Evolutionary conservation across 2,113 vertebrate genomes (phyloP).

Genomic region (Neopipo cinnamomea): DNA sequence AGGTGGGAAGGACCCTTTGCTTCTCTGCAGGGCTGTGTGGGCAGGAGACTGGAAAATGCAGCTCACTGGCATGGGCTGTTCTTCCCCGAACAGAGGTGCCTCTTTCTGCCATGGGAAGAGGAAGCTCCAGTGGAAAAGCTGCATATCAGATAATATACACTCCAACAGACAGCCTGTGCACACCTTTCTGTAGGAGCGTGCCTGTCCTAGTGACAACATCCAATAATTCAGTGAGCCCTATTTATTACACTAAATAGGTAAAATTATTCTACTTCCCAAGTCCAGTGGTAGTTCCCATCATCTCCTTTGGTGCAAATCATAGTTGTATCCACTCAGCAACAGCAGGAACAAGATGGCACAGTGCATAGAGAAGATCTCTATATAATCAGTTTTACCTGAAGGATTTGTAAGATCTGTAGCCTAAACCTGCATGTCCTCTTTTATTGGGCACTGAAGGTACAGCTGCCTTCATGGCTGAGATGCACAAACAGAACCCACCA

Average conservation of each 20-base stretch:
- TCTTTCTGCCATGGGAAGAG: background rate
- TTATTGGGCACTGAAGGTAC: background rate
- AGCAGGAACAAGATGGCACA: background rate
- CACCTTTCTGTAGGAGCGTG: background rate
- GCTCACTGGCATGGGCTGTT: background rate
- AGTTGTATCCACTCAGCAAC: background rate
- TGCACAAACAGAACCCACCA: too few species aligned
- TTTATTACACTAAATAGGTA: background rate
- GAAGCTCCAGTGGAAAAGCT: background rate
- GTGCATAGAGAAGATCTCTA: background rate
- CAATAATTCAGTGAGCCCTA: background rate
- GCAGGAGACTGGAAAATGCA: background rate
- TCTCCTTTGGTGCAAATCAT: background rate
- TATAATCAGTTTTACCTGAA: background rate
- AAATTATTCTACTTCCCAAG: background rate
- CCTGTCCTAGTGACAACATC: background rate
- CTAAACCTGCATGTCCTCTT: background rate
- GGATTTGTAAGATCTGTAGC: background rate
- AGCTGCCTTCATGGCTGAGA: too few species aligned
- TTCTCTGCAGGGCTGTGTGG: background rate
- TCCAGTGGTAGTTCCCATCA: background rate
- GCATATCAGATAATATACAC: fast-evolving
- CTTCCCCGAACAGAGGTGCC: background rate
- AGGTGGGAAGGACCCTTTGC: background rate
- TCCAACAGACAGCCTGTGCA: background rate